Percentiles rank a stretch among this genome's conserved stretches.
Conservation (phyloP, 2,888 invertebrate species). For the Stratiomys singularior region DNA sequence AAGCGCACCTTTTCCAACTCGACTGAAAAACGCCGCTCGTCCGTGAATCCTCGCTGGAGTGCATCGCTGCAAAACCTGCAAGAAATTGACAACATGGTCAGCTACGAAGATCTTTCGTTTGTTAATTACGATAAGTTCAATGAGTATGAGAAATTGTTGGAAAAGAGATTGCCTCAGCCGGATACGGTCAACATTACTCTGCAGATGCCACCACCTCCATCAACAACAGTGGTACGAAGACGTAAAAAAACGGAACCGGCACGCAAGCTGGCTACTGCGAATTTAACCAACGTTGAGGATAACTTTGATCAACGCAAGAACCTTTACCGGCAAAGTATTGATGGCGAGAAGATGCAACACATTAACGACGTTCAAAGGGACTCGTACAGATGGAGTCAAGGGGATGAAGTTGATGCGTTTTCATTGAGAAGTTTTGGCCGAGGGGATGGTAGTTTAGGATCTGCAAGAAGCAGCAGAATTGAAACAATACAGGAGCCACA, state of each 20-base stretch:
- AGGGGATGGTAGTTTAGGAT: not conserved
- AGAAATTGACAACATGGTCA: slow-evolving; percentile 69
- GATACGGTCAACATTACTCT: slow-evolving; percentile 28
- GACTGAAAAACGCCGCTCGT: slow-evolving; percentile 61
- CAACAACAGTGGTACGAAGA: slow-evolving; percentile 40
- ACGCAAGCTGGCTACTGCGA: slow-evolving; percentile 54
- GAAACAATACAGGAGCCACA: slow-evolving; percentile 11
- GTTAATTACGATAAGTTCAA: slow-evolving; percentile 69
- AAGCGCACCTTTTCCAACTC: slow-evolving; percentile 49
- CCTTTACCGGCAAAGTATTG: slow-evolving; percentile 64
- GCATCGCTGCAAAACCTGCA: slow-evolving; percentile 68
- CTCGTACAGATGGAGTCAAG: slow-evolving; percentile 56
- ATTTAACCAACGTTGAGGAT: slow-evolving; percentile 58
- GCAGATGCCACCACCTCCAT: slow-evolving; percentile 20
- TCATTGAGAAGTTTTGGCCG: not conserved
- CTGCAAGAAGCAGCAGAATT: slow-evolving; percentile 13
- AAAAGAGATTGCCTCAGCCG: slow-evolving; percentile 58
- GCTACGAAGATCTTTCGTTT: slow-evolving; percentile 70
- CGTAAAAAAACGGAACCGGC: slow-evolving; percentile 30
- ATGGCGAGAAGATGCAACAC: slow-evolving; percentile 61
- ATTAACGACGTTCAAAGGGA: slow-evolving; percentile 62
- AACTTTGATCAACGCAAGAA: slow-evolving; percentile 63
- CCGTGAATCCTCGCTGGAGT: slow-evolving; percentile 66
- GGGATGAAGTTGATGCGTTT: slow-evolving; percentile 8
- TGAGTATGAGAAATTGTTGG: slow-evolving; percentile 64